Evolutionary conservation across 35 echinoderm and acorn worm genomes (phyloP), one percentile per base, ranked within the genome.

Genomic region (Lytechinus variegatus): DNA sequence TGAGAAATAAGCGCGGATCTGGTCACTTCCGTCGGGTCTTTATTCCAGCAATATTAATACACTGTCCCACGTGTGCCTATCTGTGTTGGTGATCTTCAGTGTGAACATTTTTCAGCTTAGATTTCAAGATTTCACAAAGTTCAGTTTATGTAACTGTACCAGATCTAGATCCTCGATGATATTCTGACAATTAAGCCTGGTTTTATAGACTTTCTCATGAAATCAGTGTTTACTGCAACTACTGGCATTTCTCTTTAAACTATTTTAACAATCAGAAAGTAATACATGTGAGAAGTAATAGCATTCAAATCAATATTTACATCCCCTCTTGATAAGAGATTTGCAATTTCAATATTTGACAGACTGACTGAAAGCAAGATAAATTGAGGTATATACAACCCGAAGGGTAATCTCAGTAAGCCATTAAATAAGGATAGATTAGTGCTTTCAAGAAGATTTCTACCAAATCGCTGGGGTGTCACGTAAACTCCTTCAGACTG

Each of bases 271-370:
- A 16, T 79, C 66, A 21, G 16, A 14, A 16, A 79, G 14, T 24
- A 21, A 21, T 19, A 71, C 1, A 71, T 13, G 16, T 19, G 16
- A 13, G 14, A 24, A 79, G 66, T 79, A 44, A 44, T 79, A 6
- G 19, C 21, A 79, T 19, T 24, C 66, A 79, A 79, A 79, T 21
- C 16, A 79, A 79, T 79, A 79, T 79, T 79, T 16, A n/a, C 66
- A n/a, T 79, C 66, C 66, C 33, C 12, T 5, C 16, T 79, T 79
- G 66, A 16, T 24, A 6, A 7, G 6, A 24, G 66, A n/a, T 79
- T 79, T 79, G 66, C 66, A 79, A 79, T 79, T 79, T 79, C 66
- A 79, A 79, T 79, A 79, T 79, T 79, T 79, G 66, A 79, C 66
- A 79, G 66, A 7, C 66, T 24, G 33, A 79, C 19, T 6, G 2